Conservation (phyloP, 30 jellyfish, hydroid and myxozoan species). For the Catostylus mosaicus region DNA sequence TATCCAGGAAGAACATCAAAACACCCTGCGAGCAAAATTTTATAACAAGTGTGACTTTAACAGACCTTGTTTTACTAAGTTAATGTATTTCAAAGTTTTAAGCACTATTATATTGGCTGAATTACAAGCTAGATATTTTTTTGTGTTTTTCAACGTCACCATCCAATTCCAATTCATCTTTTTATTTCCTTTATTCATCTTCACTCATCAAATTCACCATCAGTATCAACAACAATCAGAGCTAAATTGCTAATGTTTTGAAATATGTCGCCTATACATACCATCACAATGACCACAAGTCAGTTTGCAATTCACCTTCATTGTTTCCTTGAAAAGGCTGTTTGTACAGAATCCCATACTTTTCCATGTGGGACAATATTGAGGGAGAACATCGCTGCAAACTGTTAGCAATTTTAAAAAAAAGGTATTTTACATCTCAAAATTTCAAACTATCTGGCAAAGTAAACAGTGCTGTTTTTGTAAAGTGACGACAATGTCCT, state of each 20-base stretch:
- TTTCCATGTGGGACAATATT: conserved; percentile 38
- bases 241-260: no score
- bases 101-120: not conserved
- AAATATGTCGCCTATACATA: not conserved
- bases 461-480: no score
- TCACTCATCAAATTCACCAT: no score
- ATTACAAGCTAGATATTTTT: not conserved
- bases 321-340: conserved; percentile 8
- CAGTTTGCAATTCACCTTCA: conserved; percentile 43
- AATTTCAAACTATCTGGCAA: no score
- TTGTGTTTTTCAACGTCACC: not conserved
- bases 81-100: not conserved
- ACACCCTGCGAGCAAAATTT: not conserved
- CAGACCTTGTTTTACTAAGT: not conserved
- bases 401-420: not conserved
- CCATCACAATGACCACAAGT: conserved; percentile 47
- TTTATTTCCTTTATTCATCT: not conserved
- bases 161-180: not conserved
- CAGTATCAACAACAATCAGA: no score
- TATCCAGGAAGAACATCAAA: not conserved
- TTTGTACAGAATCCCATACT: conserved; percentile 42
- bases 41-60: not conserved
- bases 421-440: no score
- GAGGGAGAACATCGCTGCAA: not conserved
- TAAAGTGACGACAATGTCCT: no score